Evolutionary conservation across 2,888 invertebrate genomes (phyloP), one percentile per base, ranked within the genome.

Genomic region (Chydorus sphaericus): DNA sequence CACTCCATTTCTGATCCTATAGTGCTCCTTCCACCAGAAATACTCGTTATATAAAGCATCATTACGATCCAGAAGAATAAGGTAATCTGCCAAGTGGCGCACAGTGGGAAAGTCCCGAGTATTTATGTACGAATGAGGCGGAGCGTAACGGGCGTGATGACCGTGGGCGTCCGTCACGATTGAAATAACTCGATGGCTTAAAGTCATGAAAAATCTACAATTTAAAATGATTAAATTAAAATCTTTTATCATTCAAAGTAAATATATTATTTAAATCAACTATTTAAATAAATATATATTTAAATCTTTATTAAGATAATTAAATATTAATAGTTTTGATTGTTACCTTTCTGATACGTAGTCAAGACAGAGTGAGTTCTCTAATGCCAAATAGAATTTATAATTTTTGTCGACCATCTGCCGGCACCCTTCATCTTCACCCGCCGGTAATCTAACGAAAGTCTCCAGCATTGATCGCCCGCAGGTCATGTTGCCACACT

Each of bases 101-200:
- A 94, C 85, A 26, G 85, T 82, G 30, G 82, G 80, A 69, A 94
- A 96, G 70, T 96, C 93, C 67, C 96, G 94, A 23, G 96, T 91
- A 71, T 96, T 94, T 58, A 96, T 85, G 73, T 86, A 96, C 4
- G 91, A 92, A 63, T 87, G 82, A 67, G 85, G 81, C 0, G 96
- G 96, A 2, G 94, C 87, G 61, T 82, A 81, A 48, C 84, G 79
- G 59, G 82, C 83, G 70, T 96, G 96, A 68, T 96, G 94, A 58
- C 85, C 83, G 1, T 88, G 88, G 48, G 90, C 94, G 1, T 96
- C 94, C 93, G 94, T 93, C 58, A 92, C 94, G 61, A 96, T 88
- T 1, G 94, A 94, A 61, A 96, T 70, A 44, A 92, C 82, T 69
- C 88, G 85, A 63, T 85, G 81, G 57, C 82, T 83, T 60, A 73